Base-by-base conservation (phyloP, 2,113 vertebrate genomes). In the Phainopepla nitens region DNA sequence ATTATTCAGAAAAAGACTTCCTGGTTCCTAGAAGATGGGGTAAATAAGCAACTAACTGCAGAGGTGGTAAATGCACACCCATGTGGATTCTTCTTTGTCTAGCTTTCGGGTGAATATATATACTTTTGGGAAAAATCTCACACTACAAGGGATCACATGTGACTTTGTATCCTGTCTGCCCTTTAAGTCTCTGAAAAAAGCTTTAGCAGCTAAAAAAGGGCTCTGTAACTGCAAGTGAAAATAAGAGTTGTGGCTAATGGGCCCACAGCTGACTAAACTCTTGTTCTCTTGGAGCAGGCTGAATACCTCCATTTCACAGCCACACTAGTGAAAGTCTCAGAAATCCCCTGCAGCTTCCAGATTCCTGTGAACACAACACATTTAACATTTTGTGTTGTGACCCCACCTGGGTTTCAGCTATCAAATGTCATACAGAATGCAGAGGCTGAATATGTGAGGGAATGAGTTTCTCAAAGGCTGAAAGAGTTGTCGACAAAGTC, bases 301-400 rank as follows among this genome's bases (percentile, higher is more conserved):
- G 77, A 87, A 94, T 86, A 80, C 28, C 15, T 91, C 35, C 65
- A 36, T 35, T 90, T 72, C 65, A 79, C 64, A 91, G 9, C 9
- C 50, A 76, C 29, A 49, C 18, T 12, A 13, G 15, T 23, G n/a
- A 81, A 94, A 75, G 23, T 4, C 53, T 95, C 50, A 82, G 83
- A 96, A 96, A 87, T 45, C 15, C 23, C 75, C 82, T 72, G 35
- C 41, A 28, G 44, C 47, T 89, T 82, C 64, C 79, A 71, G 94
- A 90, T 65, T 86, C 47, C 81, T 70, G 47, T 89, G 69, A 96
- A 87, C 62, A 96, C 62, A 90, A 93, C 42, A 78, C 27, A 54
- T 61, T 84, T 87, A 95, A 42, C 33, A 35, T 90, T 53, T 57
- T 89, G n/a, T 89, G 42, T 62, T 90, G 35, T 60, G 58, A 42